Evolutionary conservation across 2,113 vertebrate genomes (phyloP).

Genomic region (Scortum barcoo): DNA sequence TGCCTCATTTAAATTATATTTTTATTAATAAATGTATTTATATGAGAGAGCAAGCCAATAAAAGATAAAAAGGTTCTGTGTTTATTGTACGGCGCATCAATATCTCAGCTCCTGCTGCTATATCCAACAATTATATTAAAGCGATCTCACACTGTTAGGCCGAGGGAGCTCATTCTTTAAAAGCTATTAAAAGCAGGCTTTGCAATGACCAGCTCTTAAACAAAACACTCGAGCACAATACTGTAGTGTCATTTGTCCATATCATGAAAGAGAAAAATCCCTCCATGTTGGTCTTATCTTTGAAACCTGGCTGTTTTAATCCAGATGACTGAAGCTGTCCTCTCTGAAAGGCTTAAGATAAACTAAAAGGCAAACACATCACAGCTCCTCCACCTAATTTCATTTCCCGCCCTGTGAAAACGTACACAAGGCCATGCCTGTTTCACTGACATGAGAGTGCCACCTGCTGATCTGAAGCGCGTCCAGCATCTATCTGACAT

Average conservation of each 20-base stretch:
- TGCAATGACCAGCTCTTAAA: conserved; percentile 8
- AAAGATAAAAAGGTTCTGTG: background rate
- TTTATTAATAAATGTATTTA: background rate
- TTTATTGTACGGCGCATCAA: conserved; percentile 4
- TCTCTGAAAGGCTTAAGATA: conserved; percentile 43
- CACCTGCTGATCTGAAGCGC: conserved; percentile 75
- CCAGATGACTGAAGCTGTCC: conserved; percentile 34
- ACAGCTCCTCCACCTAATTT: conserved; percentile 8
- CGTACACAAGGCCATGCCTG: background rate
- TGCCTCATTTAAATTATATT: background rate
- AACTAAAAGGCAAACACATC: conserved; percentile 57
- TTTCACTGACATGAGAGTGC: conserved; percentile 75
- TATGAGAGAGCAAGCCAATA: background rate
- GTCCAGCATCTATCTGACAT: conserved; percentile 34
- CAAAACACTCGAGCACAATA: conserved; percentile 20
- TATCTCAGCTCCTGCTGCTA: background rate
- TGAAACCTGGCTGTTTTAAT: conserved; percentile 39
- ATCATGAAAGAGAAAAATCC: conserved; percentile 9
- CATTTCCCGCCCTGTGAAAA: conserved; percentile 11
- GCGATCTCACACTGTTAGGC: conserved; percentile 13
- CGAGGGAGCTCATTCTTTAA: conserved; percentile 7
- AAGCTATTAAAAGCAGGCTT: conserved; percentile 6
- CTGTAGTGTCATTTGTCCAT: conserved; percentile 1
- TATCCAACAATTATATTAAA: background rate
- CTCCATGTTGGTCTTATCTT: conserved; percentile 29